Percentiles rank a stretch among this genome's conserved stretches.
These are phyloP conservation scores for Nephrotoma guestfalica DNA, from an alignment of 2,888 invertebrate species.

Conservation along the genomic window DNA sequence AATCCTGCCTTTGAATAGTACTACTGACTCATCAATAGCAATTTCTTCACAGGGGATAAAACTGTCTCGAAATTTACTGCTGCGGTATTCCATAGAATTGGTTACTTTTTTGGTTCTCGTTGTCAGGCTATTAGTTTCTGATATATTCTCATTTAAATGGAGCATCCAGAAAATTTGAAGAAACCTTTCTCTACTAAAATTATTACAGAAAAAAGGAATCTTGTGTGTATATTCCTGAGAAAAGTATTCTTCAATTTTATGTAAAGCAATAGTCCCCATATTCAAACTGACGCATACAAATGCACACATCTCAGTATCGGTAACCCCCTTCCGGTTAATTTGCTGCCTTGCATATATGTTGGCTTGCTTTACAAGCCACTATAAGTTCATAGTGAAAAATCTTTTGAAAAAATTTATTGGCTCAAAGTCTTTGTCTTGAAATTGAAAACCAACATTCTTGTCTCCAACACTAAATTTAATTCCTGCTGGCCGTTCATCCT, in stretches of 20 bases:
- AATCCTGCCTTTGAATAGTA: constrained; percentile 4
- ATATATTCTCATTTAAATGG: background rate
- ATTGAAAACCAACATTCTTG: background rate
- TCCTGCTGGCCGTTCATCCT: constrained; percentile 2
- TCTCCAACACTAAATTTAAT: constrained; percentile 1
- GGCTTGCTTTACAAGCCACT: background rate
- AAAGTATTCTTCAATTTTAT: background rate
- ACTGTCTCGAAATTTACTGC: background rate
- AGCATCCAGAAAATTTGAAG: background rate
- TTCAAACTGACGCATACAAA: too few species aligned
- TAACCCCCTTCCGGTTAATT: background rate
- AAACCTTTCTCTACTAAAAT: background rate
- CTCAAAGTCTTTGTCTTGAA: background rate
- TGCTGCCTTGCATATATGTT: background rate
- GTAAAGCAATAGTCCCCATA: too few species aligned
- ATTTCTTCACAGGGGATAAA: background rate
- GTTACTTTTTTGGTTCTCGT: background rate
- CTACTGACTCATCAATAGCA: constrained; percentile 3
- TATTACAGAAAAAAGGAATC: background rate
- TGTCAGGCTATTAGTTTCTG: background rate
- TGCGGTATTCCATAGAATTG: constrained; percentile 3
- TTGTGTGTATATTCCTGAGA: constrained; percentile 5
- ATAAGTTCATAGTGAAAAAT: background rate
- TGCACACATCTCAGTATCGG: too few species aligned
- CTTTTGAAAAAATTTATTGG: background rate